A percentile compares a stretch with the other conserved stretches of the same genome.
phyloP scores from a whole-genome alignment of 2,888 invertebrate genomes.

The Catocala nupta region DNA sequence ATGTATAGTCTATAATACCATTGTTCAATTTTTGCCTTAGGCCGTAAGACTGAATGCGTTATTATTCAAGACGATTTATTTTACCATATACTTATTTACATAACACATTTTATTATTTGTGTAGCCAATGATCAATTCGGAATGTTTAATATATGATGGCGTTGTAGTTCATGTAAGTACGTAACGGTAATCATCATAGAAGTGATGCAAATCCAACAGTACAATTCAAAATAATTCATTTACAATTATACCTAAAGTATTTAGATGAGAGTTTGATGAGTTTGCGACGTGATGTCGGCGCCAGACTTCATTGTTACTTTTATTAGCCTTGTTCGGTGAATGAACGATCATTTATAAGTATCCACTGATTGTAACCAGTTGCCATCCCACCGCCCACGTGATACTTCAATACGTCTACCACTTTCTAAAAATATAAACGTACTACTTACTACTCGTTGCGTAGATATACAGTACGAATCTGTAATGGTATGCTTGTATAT shows the following conservation, averaged over 20 bases:
- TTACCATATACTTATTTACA: no score
- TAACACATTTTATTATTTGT: no score
- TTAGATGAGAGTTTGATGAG: slow-evolving; percentile 47
- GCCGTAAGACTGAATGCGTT: no score
- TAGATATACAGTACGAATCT: not conserved
- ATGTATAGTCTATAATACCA: no score
- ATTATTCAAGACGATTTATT: no score
- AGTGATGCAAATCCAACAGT: no score
- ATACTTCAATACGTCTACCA: slow-evolving; percentile 22
- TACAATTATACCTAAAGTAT: slow-evolving; percentile 43
- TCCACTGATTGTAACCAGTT: slow-evolving; percentile 53
- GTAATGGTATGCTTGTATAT: not conserved
- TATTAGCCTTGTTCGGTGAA: slow-evolving; percentile 59
- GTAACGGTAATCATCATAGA: no score
- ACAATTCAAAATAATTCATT: slow-evolving; percentile 16
- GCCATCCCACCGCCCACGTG: slow-evolving; percentile 25
- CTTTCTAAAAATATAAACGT: slow-evolving; percentile 19
- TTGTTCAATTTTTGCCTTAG: no score
- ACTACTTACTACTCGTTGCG: no score
- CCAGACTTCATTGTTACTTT: slow-evolving; percentile 59
- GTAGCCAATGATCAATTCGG: no score
- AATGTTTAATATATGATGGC: no score
- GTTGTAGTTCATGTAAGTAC: no score
- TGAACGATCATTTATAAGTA: slow-evolving; percentile 58
- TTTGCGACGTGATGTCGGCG: slow-evolving; percentile 53